Base-by-base conservation (phyloP, 2,797 vertebrate genomes). In the Poecile montanus region DNA sequence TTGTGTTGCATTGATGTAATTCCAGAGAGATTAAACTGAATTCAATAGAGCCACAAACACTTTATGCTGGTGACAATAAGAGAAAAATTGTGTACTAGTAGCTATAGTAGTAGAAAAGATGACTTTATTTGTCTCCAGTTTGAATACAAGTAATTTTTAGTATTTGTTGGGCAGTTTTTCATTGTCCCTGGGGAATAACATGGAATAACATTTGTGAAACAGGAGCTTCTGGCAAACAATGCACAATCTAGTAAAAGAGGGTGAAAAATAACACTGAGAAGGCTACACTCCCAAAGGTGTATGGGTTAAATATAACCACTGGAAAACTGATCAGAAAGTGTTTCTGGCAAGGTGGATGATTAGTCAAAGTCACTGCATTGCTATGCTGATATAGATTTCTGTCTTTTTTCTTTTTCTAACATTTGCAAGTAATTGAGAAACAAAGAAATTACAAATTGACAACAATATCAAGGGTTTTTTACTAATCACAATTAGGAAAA, bases 151-250 rank as follows among this genome's bases (percentile, higher is more conserved):
- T 81, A 13, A 94, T 83, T 92, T 81, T 80, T 73, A 77, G 57
- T 66, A 65, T 82, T 89, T 86, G 56, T 77, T 85, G 68, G 16
- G 22, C 91, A 42, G 17, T 75, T 92, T 96, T 82, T 85, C 86
- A 77, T 1, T 74, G 36, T 86, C 32, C 45, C 50, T 27, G 7
- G 54, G 72, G 85, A 81, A 93, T 60, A 92, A 77, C 48, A 56
- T 27, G 27, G 78, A 94, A 93, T 68, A 77, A 15, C 32, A 30
- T 76, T 90, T 89, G 48, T 89, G 92, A 93, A 95, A 91, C 25
- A 62, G 21, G 25, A 96, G 30, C 56, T 75, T 87, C 81, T 85
- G 68, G 68, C 60, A 92, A 95, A 88, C 48, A 85, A 42, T 51
- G 19, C 20, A 60, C 60, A 50, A 4, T 68, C 71, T 71, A 74